Evolutionary conservation across 2,797 vertebrate genomes (phyloP).

Genomic region (Ispidina lecontei): DNA sequence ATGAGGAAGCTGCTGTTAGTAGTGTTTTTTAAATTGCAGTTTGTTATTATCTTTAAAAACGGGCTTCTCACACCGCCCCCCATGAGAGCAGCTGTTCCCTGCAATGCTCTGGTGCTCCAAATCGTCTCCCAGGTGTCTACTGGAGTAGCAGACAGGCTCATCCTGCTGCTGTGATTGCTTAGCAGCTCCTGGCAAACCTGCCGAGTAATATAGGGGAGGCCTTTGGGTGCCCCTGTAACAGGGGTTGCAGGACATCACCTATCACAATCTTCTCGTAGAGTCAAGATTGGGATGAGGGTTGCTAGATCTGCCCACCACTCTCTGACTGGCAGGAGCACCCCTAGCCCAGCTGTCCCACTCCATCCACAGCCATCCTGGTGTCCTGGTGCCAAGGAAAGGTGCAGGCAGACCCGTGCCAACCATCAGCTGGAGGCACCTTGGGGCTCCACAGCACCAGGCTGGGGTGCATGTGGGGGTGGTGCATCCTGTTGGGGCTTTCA

Average conservation of each 20-base stretch:
- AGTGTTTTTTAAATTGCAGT: rapidly evolving
- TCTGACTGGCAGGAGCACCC: rapidly evolving
- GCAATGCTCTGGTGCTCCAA: not conserved
- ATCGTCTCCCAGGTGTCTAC: not conserved
- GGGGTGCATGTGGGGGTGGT: too few species aligned
- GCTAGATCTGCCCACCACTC: not conserved
- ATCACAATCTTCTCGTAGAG: rapidly evolving
- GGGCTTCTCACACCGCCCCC: too few species aligned
- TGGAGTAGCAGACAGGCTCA: not conserved
- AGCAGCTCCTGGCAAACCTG: not conserved
- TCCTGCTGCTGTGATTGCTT: not conserved
- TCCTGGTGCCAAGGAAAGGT: not conserved
- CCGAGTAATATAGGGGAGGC: rapidly evolving
- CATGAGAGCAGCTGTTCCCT: not conserved
- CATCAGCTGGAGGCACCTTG: not conserved
- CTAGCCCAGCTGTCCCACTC: too few species aligned
- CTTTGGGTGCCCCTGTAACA: rapidly evolving
- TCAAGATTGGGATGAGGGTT: too few species aligned
- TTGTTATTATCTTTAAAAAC: not conserved
- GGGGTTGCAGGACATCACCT: rapidly evolving
- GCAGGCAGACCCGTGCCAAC: rapidly evolving
- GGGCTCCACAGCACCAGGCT: not conserved
- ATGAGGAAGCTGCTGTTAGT: not conserved
- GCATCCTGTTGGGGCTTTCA: rapidly evolving
- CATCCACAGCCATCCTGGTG: not conserved